These are phyloP conservation scores for Zophobas morio DNA, from an alignment of 1,140 invertebrate genomes.

Conservation along the genomic window DNA sequence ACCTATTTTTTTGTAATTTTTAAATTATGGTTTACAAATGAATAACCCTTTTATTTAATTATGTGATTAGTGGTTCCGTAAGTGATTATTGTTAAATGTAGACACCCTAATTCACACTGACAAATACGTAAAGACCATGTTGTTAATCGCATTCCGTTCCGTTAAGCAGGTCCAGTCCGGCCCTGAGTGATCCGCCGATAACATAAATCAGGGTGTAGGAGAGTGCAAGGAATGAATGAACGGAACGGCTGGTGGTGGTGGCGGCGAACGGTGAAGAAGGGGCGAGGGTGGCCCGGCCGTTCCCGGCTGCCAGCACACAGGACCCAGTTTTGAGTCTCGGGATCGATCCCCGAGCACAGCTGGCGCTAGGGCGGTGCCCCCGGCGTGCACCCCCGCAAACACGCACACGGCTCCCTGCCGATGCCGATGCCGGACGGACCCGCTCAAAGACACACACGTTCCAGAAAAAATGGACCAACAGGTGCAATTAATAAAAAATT, in stretches of 20 bases:
- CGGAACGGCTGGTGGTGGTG: conserved; percentile 36
- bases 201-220: conserved; percentile 42
- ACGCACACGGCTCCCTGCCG: conserved; percentile 27
- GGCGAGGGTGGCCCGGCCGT: conserved; percentile 33
- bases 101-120: too few relatives aligned
- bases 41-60: too few relatives aligned
- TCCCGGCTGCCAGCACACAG: conserved; percentile 48
- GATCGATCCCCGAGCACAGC: conserved; percentile 62
- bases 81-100: too few relatives aligned
- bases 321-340: conserved; percentile 60
- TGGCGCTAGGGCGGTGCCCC: conserved; percentile 62
- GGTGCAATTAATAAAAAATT: conserved; percentile 40
- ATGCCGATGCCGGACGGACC: neutral
- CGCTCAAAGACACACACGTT: conserved; percentile 24
- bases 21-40: too few relatives aligned
- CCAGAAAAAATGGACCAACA: conserved; percentile 11
- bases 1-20: too few relatives aligned
- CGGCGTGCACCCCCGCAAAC: conserved; percentile 58
- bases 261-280: conserved; percentile 23
- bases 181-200: conserved; percentile 34
- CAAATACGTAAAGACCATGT: too few relatives aligned
- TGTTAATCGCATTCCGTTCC: neutral
- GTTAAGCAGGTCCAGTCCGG: neutral
- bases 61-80: too few relatives aligned
- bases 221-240: conserved; percentile 49